Base-by-base conservation (phyloP, 2,888 invertebrate species). In the Bellardia pandia region DNA sequence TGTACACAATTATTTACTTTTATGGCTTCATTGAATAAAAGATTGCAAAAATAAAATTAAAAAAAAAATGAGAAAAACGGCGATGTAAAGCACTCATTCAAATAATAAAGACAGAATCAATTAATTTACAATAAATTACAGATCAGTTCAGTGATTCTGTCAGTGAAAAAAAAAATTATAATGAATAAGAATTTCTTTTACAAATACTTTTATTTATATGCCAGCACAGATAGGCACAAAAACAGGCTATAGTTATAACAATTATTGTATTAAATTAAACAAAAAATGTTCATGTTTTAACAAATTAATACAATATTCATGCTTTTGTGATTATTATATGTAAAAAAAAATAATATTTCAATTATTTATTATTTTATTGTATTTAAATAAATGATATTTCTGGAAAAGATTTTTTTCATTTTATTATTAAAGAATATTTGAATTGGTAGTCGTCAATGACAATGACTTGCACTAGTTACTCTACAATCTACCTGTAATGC, bases 101-200 rank as follows among this genome's bases (percentile, higher is more conserved):
- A 86, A 86, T 76, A 80, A 79, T 66, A 84, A 76, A 86, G 82
- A 72, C 71, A 83, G 66, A 86, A 79, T 83, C 86, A 86, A 86
- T 86, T 86, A 86, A 86, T 86, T 86, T 71, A 86, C 86, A 79
- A 86, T 86, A 86, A 86, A 86, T 84, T 84, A 76, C 76, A 71
- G 71, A 75, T 76, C 86, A 60, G 86, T 84, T 86, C 86, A 86
- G 56, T 86, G 84, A 84, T 79, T 86, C 79, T 66, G 76, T 76
- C 84, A 83, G 79, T 75, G 51, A 62, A 78, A n/a, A 51, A 56
- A 74, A 72, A 64, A 42, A 48, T 51, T 3, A 45, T 45, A 13
- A 66, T n/a, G 8, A 2, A 45, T 14, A 60, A 23, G 4, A 13
- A 37, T 11, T 45, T 45, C 23, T 45, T 40, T 72, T 33, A 71